Evolutionary conservation across 2,888 invertebrate species (phyloP).

Genomic region (Brachynemurus nebulosus): DNA sequence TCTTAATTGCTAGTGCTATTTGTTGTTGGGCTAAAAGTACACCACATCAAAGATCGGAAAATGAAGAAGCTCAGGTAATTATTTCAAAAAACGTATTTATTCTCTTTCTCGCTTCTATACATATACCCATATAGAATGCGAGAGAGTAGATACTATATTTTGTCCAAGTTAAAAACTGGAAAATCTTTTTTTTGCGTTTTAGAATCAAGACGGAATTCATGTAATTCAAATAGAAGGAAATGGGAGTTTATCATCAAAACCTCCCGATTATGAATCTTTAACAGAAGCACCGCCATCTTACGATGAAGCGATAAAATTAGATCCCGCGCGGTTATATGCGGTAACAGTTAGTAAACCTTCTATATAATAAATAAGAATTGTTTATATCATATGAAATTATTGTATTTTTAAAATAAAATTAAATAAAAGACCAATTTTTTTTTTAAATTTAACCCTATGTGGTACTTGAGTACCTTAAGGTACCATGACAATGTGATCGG

Average conservation of each 20-base stretch:
- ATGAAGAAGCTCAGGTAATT: not conserved
- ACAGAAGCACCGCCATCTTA: constrained; percentile 52
- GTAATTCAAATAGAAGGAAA: constrained; percentile 1
- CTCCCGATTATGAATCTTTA: constrained; percentile 57
- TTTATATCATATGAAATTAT: too few relatives aligned
- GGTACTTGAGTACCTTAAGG: too few relatives aligned
- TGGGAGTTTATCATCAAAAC: constrained; percentile 38
- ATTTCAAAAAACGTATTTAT: not conserved
- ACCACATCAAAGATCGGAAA: not conserved
- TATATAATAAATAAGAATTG: too few relatives aligned
- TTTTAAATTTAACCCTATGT: too few relatives aligned
- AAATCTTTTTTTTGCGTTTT: not conserved
- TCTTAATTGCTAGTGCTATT: constrained; percentile 59
- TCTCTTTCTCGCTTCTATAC: not conserved
- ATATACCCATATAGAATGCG: too few relatives aligned
- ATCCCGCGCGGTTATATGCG: constrained; percentile 44
- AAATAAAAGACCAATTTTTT: too few relatives aligned
- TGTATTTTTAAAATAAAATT: too few relatives aligned
- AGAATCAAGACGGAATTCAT: not conserved
- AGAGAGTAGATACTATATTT: too few relatives aligned
- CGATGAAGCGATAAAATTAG: constrained; percentile 57
- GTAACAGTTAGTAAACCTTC: too few relatives aligned
- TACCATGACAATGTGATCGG: too few relatives aligned
- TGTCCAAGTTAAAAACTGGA: not conserved
- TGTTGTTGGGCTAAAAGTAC: constrained; percentile 50